A percentile compares a stretch with the other conserved stretches of the same genome.
Conservation (phyloP, 35 echinoderm and acorn worm species). For the Strongylocentrotus purpuratus region DNA sequence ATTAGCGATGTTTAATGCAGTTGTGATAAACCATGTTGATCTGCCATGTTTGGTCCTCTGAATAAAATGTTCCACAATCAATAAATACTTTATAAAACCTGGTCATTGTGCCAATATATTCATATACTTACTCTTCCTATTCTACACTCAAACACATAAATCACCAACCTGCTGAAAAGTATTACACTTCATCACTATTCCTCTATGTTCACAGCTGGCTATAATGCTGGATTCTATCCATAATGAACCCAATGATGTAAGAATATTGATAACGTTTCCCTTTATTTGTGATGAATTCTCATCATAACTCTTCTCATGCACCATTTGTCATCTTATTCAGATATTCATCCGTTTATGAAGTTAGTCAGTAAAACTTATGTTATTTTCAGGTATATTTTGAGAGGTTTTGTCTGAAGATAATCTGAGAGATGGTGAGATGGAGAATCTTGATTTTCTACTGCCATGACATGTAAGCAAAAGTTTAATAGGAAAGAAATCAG, state of each 20-base stretch:
- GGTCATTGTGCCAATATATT: neutral
- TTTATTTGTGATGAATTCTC: neutral
- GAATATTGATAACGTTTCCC: neutral
- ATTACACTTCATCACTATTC: neutral
- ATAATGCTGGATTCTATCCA: neutral
- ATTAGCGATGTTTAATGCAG: neutral
- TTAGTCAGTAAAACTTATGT: neutral
- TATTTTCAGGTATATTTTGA: neutral
- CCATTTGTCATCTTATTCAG: slow-evolving; percentile 7
- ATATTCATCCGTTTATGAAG: neutral
- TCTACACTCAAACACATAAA: neutral
- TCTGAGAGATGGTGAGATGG: neutral
- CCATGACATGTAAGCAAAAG: neutral
- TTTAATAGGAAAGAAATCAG: too few species aligned
- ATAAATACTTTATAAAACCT: too few species aligned
- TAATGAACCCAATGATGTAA: neutral
- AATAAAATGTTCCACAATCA: neutral
- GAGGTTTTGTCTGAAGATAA: neutral
- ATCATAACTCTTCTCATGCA: too few species aligned
- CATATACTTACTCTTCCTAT: neutral
- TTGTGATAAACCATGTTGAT: neutral
- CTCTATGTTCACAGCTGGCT: neutral
- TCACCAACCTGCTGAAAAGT: neutral
- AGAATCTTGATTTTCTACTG: neutral
- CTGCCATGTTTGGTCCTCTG: neutral